These are phyloP conservation scores for Heliconius cydno DNA, from an alignment of 2,888 invertebrate species.

Conservation along the genomic window DNA sequence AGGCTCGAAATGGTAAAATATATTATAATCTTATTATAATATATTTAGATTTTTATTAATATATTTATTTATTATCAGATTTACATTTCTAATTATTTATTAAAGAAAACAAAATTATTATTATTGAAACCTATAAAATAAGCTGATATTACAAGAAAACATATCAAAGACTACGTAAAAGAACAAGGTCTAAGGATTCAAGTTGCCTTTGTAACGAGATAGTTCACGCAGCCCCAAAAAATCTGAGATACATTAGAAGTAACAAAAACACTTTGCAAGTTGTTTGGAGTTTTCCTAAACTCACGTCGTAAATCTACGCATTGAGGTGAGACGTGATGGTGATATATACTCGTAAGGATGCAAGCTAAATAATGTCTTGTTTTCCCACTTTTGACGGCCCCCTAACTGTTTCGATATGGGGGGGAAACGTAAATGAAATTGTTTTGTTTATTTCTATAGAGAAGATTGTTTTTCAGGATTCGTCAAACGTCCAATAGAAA, in stretches of 20 bases:
- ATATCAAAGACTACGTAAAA: slow-evolving; percentile 6
- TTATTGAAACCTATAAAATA: neutral
- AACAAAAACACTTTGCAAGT: slow-evolving; percentile 39
- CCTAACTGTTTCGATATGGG: slow-evolving; percentile 1
- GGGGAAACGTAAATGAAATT: neutral
- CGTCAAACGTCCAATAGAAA: neutral
- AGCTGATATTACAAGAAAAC: neutral
- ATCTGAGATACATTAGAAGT: slow-evolving; percentile 34
- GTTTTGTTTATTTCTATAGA: slow-evolving; percentile 1
- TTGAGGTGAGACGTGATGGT: slow-evolving; percentile 46
- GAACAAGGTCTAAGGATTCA: slow-evolving; percentile 17
- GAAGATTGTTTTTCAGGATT: neutral
- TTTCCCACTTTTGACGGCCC: slow-evolving; percentile 34
- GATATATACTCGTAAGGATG: slow-evolving; percentile 40
- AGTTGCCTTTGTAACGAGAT: slow-evolving; percentile 17
- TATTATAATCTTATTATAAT: too few relatives aligned
- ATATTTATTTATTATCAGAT: too few relatives aligned
- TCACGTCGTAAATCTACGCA: slow-evolving; percentile 48
- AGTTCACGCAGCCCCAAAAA: slow-evolving; percentile 18
- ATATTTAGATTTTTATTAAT: too few relatives aligned
- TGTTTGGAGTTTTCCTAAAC: slow-evolving; percentile 43
- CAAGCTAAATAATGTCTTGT: slow-evolving; percentile 42
- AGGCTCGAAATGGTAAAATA: too few relatives aligned
- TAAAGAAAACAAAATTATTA: neutral
- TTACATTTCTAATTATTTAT: too few relatives aligned